phyloP scores from a whole-genome alignment of 2,888 invertebrate species.

The Aporophyla nigra region DNA sequence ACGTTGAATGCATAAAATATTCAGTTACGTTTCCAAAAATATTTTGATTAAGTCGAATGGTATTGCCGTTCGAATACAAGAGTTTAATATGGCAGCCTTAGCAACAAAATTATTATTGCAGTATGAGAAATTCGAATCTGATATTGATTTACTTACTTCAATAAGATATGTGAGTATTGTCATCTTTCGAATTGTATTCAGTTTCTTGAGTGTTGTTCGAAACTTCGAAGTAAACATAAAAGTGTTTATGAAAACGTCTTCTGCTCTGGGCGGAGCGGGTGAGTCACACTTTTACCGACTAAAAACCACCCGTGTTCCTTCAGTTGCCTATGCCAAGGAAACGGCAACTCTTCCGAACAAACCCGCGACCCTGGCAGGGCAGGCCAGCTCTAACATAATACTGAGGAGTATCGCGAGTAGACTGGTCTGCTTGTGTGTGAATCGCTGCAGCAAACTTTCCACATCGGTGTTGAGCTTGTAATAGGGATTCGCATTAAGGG shows the following conservation, averaged over 20 bases:
- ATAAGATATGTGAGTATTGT: not conserved
- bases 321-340: no score
- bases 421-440: no score
- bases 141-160: not conserved
- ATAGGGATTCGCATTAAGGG: no score
- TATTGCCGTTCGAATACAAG: slow-evolving; percentile 28
- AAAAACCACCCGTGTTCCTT: no score
- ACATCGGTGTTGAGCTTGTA: no score
- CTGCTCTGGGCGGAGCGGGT: no score
- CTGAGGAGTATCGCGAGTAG: no score
- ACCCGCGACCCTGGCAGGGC: no score
- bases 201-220: not conserved
- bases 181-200: not conserved
- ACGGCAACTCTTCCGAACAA: no score
- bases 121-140: not conserved
- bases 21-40: slow-evolving; percentile 39
- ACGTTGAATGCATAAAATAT: slow-evolving; percentile 31
- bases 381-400: no score
- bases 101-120: slow-evolving; percentile 10
- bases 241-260: not conserved
- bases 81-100: slow-evolving; percentile 9
- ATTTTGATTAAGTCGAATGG: slow-evolving; percentile 37
- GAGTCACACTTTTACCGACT: no score
- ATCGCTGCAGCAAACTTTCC: no score
- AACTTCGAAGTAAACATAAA: not conserved